Conservation (phyloP, 2,797 vertebrate species). For the Coreius guichenoti region DNA sequence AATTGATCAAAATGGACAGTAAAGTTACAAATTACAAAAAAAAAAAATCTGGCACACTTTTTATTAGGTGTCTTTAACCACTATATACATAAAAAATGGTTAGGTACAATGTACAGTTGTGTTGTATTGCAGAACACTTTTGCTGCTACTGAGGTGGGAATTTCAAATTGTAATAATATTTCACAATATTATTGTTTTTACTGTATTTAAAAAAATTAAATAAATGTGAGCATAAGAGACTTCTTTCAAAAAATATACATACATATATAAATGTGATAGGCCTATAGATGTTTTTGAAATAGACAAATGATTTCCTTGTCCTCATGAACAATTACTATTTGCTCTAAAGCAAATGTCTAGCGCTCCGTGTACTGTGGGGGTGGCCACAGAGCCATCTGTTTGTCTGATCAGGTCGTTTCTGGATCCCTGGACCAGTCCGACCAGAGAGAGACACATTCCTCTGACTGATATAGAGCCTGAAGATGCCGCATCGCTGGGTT, state of each 20-base stretch:
- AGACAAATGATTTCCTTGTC: not conserved
- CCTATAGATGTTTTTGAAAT: slow-evolving; percentile 20
- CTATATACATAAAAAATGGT: not conserved
- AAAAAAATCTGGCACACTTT: not conserved
- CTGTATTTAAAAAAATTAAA: not conserved
- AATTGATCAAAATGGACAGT: not conserved
- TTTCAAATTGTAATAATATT: not conserved
- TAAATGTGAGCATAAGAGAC: not conserved
- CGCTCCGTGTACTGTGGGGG: slow-evolving; percentile 8
- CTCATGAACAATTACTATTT: slow-evolving; percentile 11
- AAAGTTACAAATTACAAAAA: not conserved
- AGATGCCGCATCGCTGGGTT: slow-evolving; percentile 71
- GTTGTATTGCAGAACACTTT: not conserved
- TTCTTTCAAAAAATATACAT: not conserved
- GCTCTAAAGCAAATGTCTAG: slow-evolving; percentile 11
- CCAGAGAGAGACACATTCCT: slow-evolving; percentile 69
- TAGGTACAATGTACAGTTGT: not conserved
- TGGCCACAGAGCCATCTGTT: slow-evolving; percentile 18
- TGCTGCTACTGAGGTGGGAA: not conserved
- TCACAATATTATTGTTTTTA: not conserved
- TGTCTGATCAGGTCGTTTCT: slow-evolving; percentile 8
- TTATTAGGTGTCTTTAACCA: not conserved
- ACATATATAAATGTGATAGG: not conserved
- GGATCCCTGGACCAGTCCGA: slow-evolving; percentile 57
- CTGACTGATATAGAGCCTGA: slow-evolving; percentile 62